Evolutionary conservation across 2,888 invertebrate species (phyloP), one percentile per base, ranked within the genome.

Genomic region (Brachyptera risi): DNA sequence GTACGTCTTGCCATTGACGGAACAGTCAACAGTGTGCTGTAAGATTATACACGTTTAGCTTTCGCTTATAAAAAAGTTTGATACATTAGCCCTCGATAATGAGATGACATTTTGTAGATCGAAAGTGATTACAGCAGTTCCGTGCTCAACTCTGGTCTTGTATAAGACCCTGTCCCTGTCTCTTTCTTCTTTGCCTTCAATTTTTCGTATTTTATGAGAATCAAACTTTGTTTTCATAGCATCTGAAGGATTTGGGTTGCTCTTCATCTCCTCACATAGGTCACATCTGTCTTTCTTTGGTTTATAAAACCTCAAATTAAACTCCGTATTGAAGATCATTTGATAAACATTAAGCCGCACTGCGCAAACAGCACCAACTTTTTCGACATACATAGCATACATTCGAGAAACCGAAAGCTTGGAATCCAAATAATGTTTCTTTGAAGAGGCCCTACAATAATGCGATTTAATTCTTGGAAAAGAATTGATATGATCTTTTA

Each of bases 281-380:
- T 63, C 62, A 61, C 67, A 69, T 56, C 65, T 65, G 42, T 68
- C 68, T 40, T 68, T 68, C 56, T 69, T 69, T 15, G 68, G 65
- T 7, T 60, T 50, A 61, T 59, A 60, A 57, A 67, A 68, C 9
- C 63, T 64, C 26, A 66, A 57, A 61, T 66, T 67, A 50, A 62
- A 67, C 44, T 66, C 63, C 40, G 26, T 56, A 37, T 61, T 56
- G 49, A 67, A 68, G 50, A 66, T 63, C 59, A 54, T 61, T 37
- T 64, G 35, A 58, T 65, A 67, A 9, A 61, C 62, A 57, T 63
- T 65, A 58, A 50, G n/a, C 9, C 62, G 62, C 13, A 57, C 61
- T 21, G 62, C 56, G 15, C 63, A 64, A 44, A 58, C 47, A 40
- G 61, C 60, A 47, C 57, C 58, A 58, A 61, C 58, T 2, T 56